phyloP scores from a whole-genome alignment of 2,797 vertebrate species.

The Podarcis lilfordi region DNA sequence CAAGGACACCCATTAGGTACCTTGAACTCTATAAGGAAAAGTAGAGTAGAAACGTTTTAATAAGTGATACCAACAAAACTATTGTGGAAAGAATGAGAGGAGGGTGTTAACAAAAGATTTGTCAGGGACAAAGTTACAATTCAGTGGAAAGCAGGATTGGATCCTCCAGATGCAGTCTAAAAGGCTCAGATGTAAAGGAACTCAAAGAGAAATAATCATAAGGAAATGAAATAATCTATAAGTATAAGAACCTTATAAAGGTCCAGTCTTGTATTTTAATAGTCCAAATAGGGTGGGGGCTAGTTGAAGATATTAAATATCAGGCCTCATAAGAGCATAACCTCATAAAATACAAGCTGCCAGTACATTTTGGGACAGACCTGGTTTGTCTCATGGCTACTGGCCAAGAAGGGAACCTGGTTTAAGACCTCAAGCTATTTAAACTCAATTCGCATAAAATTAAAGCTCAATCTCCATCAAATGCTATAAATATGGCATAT shows the following conservation, averaged over 20 bases:
- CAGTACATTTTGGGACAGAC: background rate
- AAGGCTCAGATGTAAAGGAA: background rate
- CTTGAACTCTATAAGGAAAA: background rate
- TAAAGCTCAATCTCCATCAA: background rate
- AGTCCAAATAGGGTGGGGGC: background rate
- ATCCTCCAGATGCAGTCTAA: background rate
- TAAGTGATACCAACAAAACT: background rate
- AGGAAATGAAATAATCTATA: background rate
- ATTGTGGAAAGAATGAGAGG: background rate
- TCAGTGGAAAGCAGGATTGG: background rate
- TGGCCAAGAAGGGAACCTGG: background rate
- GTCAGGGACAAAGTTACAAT: background rate
- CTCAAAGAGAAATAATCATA: background rate
- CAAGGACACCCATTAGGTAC: background rate
- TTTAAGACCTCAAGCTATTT: background rate
- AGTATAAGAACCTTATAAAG: background rate
- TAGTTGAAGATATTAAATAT: background rate
- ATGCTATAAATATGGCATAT: background rate
- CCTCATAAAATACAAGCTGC: background rate
- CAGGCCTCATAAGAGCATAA: background rate
- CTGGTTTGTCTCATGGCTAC: background rate
- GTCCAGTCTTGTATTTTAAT: background rate
- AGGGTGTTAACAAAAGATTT: background rate
- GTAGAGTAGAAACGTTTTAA: background rate
- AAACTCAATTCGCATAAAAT: background rate